These are phyloP conservation scores for Cerastoderma edule DNA, from an alignment of 2,888 invertebrate genomes.

Conservation along the genomic window DNA sequence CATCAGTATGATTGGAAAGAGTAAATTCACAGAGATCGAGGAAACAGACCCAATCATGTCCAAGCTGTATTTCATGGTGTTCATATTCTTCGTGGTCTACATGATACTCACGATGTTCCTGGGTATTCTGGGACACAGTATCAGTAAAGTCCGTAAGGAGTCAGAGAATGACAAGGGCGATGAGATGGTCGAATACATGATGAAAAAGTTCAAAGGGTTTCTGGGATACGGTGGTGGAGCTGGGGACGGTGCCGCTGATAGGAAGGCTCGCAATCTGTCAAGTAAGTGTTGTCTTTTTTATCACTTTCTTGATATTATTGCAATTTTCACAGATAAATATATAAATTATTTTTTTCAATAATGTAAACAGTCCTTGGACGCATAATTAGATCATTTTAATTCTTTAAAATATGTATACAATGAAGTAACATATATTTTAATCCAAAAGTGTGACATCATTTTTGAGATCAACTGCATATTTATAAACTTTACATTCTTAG, in stretches of 20 bases:
- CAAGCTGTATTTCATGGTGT: conserved; percentile 71
- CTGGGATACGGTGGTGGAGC: conserved; percentile 37
- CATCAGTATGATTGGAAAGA: conserved; percentile 72
- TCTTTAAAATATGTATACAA: too few species aligned
- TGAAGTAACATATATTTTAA: too few species aligned
- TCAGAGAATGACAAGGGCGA: conserved; percentile 59
- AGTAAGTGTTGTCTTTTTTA: background rate
- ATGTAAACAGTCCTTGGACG: too few species aligned
- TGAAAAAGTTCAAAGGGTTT: conserved; percentile 57
- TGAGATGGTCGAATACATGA: conserved; percentile 63
- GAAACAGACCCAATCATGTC: conserved; percentile 62
- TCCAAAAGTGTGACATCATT: too few species aligned
- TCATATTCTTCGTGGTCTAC: conserved; percentile 70
- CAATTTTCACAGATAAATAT: background rate
- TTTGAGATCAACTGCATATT: too few species aligned
- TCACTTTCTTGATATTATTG: background rate
- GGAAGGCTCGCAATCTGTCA: conserved; percentile 4
- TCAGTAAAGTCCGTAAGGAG: conserved; percentile 58
- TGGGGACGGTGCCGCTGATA: conserved; percentile 17
- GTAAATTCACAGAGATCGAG: conserved; percentile 67
- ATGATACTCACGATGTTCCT: conserved; percentile 72
- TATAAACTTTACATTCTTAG: too few species aligned
- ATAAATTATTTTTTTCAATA: background rate
- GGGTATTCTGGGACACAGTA: conserved; percentile 70
- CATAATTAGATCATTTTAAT: too few species aligned